Conservation (phyloP, 2,113 vertebrate species). For the Chaetops frenatus region DNA sequence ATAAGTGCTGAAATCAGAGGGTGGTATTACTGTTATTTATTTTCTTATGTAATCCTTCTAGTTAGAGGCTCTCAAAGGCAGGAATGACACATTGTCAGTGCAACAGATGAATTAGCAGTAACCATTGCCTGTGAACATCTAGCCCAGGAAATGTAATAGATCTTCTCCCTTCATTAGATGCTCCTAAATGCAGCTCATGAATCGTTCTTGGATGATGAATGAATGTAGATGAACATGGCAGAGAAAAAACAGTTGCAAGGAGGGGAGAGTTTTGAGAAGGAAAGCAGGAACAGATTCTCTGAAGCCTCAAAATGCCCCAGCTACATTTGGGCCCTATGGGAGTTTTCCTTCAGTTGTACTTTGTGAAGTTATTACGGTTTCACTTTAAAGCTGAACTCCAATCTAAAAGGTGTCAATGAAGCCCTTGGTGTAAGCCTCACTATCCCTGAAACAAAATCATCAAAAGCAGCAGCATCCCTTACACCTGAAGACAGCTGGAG, state of each 20-base stretch:
- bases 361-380: background rate
- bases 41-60: slow-evolving; percentile 3
- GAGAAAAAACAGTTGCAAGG: background rate
- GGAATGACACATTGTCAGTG: background rate
- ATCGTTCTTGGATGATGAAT: background rate
- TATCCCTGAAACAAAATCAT: background rate
- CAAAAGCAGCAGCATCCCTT: background rate
- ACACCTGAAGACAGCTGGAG: background rate
- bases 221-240: background rate
- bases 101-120: slow-evolving; percentile 1
- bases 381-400: background rate
- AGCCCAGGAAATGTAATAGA: background rate
- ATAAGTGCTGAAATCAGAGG: slow-evolving; percentile 56
- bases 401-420: background rate
- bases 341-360: background rate
- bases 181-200: background rate
- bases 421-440: background rate
- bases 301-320: background rate
- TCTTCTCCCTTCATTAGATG: background rate
- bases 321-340: background rate
- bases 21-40: slow-evolving; percentile 47
- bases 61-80: background rate
- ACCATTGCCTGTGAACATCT: background rate
- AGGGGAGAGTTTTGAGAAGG: background rate
- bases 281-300: background rate